These are phyloP conservation scores for Bos taurus DNA, from an alignment of 2,113 vertebrate species.

Conservation along the genomic window DNA sequence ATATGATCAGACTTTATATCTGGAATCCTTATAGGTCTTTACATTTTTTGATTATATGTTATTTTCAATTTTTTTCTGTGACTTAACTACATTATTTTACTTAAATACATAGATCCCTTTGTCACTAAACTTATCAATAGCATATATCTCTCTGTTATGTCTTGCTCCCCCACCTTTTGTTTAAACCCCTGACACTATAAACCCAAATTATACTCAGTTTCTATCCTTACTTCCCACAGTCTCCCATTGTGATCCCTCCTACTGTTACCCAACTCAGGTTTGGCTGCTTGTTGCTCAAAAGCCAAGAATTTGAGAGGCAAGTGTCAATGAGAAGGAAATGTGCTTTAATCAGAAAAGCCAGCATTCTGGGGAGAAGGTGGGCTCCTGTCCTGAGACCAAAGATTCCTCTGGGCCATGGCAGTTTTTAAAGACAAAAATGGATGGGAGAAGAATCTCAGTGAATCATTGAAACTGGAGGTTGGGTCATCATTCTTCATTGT, in stretches of 20 bases:
- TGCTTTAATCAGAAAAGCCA: not conserved
- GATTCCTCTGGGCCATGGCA: not conserved
- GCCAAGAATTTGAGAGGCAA: not conserved
- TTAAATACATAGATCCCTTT: not conserved
- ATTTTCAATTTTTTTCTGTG: not conserved
- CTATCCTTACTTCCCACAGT: not conserved
- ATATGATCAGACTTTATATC: not conserved
- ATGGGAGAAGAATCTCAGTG: not conserved
- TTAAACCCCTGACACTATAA: too few relatives aligned
- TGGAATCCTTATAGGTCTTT: not conserved
- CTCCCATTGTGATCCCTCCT: not conserved
- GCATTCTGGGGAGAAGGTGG: not conserved
- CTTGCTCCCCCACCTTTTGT: not conserved
- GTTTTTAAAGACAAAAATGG: not conserved
- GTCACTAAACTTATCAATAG: not conserved
- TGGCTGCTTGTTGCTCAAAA: not conserved
- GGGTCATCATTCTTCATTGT: not conserved
- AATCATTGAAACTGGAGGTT: not conserved
- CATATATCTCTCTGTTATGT: not conserved
- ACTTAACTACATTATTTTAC: not conserved
- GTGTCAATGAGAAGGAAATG: not conserved
- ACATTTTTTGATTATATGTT: not conserved
- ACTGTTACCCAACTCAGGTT: not conserved
- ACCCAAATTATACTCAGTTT: not conserved
- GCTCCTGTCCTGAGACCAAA: not conserved